phyloP scores from a whole-genome alignment of 2,888 invertebrate species.

The Phaonia tiefii region DNA sequence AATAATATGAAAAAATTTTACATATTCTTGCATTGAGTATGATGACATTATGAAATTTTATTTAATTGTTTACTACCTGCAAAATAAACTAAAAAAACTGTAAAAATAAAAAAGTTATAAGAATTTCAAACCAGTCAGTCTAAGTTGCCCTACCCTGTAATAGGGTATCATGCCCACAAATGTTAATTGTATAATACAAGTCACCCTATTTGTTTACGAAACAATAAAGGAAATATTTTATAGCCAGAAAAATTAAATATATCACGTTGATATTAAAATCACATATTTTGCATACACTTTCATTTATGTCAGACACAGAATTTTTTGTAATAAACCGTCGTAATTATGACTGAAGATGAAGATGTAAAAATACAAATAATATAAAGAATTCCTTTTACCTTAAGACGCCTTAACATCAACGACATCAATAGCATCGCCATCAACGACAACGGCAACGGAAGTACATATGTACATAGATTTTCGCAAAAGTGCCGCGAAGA shows the following conservation, averaged over 20 bases:
- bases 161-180: too few species aligned
- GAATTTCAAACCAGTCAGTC: too few species aligned
- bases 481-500: slow-evolving; percentile 24
- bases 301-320: slow-evolving; percentile 12
- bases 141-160: too few species aligned
- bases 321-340: slow-evolving; percentile 28
- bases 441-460: slow-evolving; percentile 49
- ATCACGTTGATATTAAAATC: slow-evolving; percentile 33
- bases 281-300: slow-evolving; percentile 27
- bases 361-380: slow-evolving; percentile 22
- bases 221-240: background rate
- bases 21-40: too few species aligned
- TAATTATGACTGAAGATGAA: slow-evolving; percentile 21
- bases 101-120: too few species aligned
- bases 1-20: too few species aligned
- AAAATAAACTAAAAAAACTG: too few species aligned
- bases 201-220: too few species aligned
- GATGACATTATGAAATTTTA: too few species aligned
- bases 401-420: slow-evolving; percentile 9
- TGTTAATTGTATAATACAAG: too few species aligned
- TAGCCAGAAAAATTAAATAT: slow-evolving; percentile 1
- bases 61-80: too few species aligned
- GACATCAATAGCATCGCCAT: slow-evolving; percentile 6
- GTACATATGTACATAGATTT: too few species aligned
- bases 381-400: slow-evolving; percentile 2